A percentile compares a stretch with the other conserved stretches of the same genome.
Conservation (phyloP, 2,113 vertebrate species). For the Ailuropoda melanoleuca region DNA sequence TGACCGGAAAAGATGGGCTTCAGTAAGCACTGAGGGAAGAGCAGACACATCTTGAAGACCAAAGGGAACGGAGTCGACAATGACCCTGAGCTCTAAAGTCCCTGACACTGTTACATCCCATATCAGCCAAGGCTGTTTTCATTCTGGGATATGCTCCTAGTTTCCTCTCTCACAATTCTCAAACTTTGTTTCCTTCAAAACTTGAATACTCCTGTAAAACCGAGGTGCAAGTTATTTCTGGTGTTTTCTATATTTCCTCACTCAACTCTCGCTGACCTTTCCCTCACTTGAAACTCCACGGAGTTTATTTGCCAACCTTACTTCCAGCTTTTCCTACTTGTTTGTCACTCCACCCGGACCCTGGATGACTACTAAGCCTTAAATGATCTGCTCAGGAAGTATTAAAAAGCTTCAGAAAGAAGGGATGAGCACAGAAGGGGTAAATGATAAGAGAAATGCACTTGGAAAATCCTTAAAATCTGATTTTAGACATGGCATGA, state of each 20-base stretch:
- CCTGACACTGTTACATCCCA: neutral
- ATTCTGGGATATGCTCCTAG: neutral
- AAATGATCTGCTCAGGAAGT: neutral
- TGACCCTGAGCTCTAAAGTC: neutral
- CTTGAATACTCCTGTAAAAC: neutral
- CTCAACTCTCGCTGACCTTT: neutral
- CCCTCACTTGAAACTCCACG: neutral
- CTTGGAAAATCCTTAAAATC: neutral
- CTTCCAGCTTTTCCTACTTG: neutral
- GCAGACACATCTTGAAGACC: neutral
- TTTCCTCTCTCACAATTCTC: neutral
- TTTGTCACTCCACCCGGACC: neutral
- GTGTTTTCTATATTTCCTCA: neutral
- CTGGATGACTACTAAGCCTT: neutral
- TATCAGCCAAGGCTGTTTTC: neutral
- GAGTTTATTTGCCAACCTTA: neutral
- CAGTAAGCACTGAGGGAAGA: neutral
- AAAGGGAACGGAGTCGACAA: too few relatives aligned
- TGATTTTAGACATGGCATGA: neutral
- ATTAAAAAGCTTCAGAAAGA: neutral
- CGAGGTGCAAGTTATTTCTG: neutral
- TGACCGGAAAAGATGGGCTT: neutral
- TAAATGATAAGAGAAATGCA: neutral
- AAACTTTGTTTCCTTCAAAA: neutral
- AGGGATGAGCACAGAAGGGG: neutral